Evolutionary conservation across 92 coral and sea anemone species (phyloP), one percentile per base, ranked within the genome.

Genomic region (Parazoanthus swiftii): DNA sequence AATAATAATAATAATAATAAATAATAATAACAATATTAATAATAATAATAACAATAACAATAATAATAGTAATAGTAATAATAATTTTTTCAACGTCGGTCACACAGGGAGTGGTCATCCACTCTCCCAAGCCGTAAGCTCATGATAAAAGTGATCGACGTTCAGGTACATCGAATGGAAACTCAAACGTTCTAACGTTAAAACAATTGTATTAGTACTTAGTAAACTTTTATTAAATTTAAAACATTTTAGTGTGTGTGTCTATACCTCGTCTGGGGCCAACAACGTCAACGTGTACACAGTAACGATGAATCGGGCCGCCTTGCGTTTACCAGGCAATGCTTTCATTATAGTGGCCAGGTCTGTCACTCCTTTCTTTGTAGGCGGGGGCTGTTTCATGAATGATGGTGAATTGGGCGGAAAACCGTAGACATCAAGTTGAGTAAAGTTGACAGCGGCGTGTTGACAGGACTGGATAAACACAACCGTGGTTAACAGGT

Each of bases 371-470:
- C 93, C 96, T 80, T 94, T 94, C 81, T 94, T 85, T 25, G 91
- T 89, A 0, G 96, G 96, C 50, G 94, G 94, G 2, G 94, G 96
- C 58, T 89, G 94, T 42, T 91, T 86, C 91, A 94, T 89, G 66
- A 92, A 85, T 54, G 93, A 88, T 1, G 96, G 96, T 18, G 96
- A 88, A 84, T 92, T 92, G 3, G 96, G 96, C n/a, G 93, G 89
- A 86, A 92, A 94, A 25, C 94, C 96, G 58, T 68, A 88, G 14
- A 85, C 77, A 80, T 94, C 94, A 92, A 90, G 88, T 89, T 94
- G 96, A 51, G 93, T 77, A 85, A 92, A 94, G 80, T 92, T 94
- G 9, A 94, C 93, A 18, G 96, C 96, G 59, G 96, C 96, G 85
- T 94, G 96, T 59, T 94, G 94, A 80, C 96, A 94, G 0, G 96